phyloP scores from a whole-genome alignment of 2,888 invertebrate genomes.

The Caenorhabditis afra region DNA sequence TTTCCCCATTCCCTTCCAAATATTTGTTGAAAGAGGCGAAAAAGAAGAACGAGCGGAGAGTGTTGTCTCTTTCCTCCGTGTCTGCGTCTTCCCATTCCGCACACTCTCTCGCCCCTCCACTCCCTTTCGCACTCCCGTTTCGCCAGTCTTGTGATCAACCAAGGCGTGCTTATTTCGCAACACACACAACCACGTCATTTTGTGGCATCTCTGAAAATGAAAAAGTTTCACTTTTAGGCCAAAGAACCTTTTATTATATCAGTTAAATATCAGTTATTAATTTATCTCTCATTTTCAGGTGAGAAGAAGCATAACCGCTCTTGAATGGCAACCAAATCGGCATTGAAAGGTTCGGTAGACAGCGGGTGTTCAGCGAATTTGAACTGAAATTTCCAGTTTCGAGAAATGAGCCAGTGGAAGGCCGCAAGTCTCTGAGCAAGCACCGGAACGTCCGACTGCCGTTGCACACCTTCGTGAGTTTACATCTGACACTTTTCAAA shows the following conservation, averaged over 20 bases:
- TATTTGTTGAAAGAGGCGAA: slow-evolving; percentile 40
- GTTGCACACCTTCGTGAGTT: slow-evolving; percentile 34
- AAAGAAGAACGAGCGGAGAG: slow-evolving; percentile 25
- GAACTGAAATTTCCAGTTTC: slow-evolving; percentile 1
- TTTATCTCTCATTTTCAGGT: not conserved
- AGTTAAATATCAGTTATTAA: not conserved
- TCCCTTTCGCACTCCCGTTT: slow-evolving; percentile 16
- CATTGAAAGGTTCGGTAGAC: too few species aligned
- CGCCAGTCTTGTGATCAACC: slow-evolving; percentile 40
- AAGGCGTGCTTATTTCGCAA: slow-evolving; percentile 35
- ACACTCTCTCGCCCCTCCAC: slow-evolving; percentile 17
- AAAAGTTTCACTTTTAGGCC: not conserved
- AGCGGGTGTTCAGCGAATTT: too few species aligned
- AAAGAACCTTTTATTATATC: not conserved
- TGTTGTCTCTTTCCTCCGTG: not conserved
- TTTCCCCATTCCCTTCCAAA: slow-evolving; percentile 40
- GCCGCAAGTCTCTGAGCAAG: slow-evolving; percentile 32
- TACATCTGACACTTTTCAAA: not conserved
- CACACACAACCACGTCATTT: slow-evolving; percentile 14
- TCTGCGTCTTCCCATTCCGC: slow-evolving; percentile 32
- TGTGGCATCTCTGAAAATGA: not conserved
- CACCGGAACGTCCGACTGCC: slow-evolving; percentile 32
- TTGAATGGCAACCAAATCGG: slow-evolving; percentile 17
- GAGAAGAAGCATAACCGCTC: not conserved
- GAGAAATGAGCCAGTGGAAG: slow-evolving; percentile 29